Percentiles rank a stretch among this genome's conserved stretches.
These are phyloP conservation scores for Epicauta chinensis DNA, from an alignment of 1,140 invertebrate species.

Conservation along the genomic window DNA sequence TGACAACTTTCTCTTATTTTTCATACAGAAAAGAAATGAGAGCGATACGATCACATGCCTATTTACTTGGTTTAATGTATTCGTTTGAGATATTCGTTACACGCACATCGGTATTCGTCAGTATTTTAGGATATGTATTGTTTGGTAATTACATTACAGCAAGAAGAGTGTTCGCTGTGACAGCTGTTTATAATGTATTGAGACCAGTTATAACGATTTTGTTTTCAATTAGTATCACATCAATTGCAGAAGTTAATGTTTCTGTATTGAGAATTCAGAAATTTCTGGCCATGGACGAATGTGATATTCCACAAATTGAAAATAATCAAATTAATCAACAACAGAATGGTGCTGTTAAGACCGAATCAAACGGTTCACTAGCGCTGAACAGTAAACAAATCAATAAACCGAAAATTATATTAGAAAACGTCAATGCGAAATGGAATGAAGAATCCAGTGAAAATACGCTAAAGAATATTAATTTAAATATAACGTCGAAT, in stretches of 20 bases:
- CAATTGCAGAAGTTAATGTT: conserved; percentile 59
- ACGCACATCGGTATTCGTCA: conserved; percentile 72
- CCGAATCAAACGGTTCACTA: conserved; percentile 5
- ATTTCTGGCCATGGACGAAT: conserved; percentile 60
- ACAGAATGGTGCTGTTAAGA: conserved; percentile 27
- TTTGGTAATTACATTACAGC: conserved; percentile 60
- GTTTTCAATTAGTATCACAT: conserved; percentile 57
- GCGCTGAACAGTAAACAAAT: background rate
- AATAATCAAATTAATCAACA: conserved; percentile 22
- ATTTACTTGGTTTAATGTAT: conserved; percentile 64
- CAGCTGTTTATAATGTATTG: conserved; percentile 65
- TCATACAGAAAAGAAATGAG: conserved; percentile 56
- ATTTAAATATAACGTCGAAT: conserved; percentile 26
- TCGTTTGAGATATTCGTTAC: conserved; percentile 70
- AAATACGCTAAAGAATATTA: conserved; percentile 33
- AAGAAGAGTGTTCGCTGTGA: conserved; percentile 69
- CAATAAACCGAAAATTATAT: conserved; percentile 20
- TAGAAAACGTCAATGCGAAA: conserved; percentile 32
- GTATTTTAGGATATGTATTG: conserved; percentile 68
- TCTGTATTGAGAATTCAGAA: conserved; percentile 61
- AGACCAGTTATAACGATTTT: conserved; percentile 65
- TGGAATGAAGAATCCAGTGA: conserved; percentile 31
- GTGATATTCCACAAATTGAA: conserved; percentile 19
- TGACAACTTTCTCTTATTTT: background rate
- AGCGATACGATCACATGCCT: conserved; percentile 59